These are phyloP conservation scores for Larimichthys polyactis DNA, from an alignment of 2,113 vertebrate species.

Conservation along the genomic window DNA sequence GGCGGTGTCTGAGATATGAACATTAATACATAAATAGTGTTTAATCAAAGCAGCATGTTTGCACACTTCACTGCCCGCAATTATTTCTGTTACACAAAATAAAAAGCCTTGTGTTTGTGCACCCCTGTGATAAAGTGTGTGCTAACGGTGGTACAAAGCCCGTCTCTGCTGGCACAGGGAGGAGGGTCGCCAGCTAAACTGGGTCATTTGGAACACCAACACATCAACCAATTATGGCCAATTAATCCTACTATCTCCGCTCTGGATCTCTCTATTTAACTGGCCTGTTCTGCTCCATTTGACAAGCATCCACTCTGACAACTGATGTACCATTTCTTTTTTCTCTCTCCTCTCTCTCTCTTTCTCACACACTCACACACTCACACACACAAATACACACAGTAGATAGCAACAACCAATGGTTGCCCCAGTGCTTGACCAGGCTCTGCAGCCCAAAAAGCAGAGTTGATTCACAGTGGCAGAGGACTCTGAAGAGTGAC, in stretches of 20 bases:
- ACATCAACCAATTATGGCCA: slow-evolving; percentile 69
- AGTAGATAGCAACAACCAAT: neutral
- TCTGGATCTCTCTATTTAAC: slow-evolving; percentile 66
- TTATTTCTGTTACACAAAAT: neutral
- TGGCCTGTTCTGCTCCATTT: slow-evolving; percentile 63
- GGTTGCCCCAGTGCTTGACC: neutral
- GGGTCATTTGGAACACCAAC: slow-evolving; percentile 75
- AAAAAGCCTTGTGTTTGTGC: neutral
- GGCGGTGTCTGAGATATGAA: too few species aligned
- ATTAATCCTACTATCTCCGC: slow-evolving; percentile 68
- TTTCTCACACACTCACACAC: neutral
- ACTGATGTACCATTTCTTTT: slow-evolving; percentile 51
- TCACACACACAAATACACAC: slow-evolving; percentile 1
- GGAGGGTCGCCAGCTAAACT: slow-evolving; percentile 46
- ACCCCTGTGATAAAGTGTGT: neutral
- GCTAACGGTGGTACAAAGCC: neutral
- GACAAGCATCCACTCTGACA: slow-evolving; percentile 62
- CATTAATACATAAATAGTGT: too few species aligned
- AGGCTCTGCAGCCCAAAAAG: slow-evolving; percentile 18
- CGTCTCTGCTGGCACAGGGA: slow-evolving; percentile 7
- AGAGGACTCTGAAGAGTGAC: slow-evolving; percentile 2
- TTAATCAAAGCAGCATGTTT: neutral
- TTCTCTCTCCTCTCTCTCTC: neutral
- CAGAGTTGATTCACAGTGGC: slow-evolving; percentile 19
- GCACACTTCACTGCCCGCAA: neutral